These are phyloP conservation scores for Trachymyrmex cornetzi DNA, from an alignment of 1,140 invertebrate species.

Conservation along the genomic window DNA sequence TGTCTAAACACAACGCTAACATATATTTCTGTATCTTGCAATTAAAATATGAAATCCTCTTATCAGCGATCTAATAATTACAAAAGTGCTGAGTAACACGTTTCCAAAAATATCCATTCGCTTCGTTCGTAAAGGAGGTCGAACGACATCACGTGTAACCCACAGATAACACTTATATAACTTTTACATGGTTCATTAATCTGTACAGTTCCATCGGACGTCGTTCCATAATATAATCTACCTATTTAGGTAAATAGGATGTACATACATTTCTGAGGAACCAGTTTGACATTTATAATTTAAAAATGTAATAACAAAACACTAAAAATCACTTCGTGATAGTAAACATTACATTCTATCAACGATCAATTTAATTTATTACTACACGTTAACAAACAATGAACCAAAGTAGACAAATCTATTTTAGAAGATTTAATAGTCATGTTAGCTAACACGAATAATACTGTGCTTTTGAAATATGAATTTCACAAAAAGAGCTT, in stretches of 20 bases:
- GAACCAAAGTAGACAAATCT: neutral
- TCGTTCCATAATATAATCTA: slow-evolving; percentile 56
- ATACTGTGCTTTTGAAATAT: neutral
- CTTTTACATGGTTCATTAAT: slow-evolving; percentile 24
- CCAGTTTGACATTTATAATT: slow-evolving; percentile 43
- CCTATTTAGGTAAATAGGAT: slow-evolving; percentile 78
- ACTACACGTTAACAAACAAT: slow-evolving; percentile 30
- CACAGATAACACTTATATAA: slow-evolving; percentile 60
- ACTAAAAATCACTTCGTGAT: neutral
- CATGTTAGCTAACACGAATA: neutral
- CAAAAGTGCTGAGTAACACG: slow-evolving; percentile 81
- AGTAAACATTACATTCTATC: slow-evolving; percentile 15
- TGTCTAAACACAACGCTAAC: slow-evolving; percentile 86
- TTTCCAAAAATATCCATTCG: slow-evolving; percentile 82
- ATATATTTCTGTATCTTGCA: slow-evolving; percentile 84
- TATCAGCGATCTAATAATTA: slow-evolving; percentile 80
- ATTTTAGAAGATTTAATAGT: neutral
- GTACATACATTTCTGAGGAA: slow-evolving; percentile 73
- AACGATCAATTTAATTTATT: slow-evolving; percentile 33
- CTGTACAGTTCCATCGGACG: slow-evolving; percentile 8
- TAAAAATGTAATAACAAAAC: neutral
- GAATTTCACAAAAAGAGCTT: slow-evolving; percentile 6
- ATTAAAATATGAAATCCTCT: slow-evolving; percentile 80
- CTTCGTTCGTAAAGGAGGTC: slow-evolving; percentile 73
- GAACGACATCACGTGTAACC: slow-evolving; percentile 50